phyloP scores from a whole-genome alignment of 2,797 vertebrate species.

The Cryptoblepharus egeriae region DNA sequence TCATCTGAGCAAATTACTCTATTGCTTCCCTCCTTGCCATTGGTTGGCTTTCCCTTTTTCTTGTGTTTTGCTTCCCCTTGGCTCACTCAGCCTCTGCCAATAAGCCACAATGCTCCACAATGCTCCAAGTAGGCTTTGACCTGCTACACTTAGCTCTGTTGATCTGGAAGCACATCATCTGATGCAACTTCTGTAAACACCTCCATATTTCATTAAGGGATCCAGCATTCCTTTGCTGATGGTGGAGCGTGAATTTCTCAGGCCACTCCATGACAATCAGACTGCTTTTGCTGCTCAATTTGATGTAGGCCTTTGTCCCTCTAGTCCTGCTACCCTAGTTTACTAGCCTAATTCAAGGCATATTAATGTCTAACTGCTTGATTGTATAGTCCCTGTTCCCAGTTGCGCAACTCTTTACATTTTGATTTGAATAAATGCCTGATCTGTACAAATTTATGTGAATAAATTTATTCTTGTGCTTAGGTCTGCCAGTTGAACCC shows the following conservation, averaged over 20 bases:
- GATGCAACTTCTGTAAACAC: conserved; percentile 31
- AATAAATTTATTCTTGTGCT: conserved; percentile 7
- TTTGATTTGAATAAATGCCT: too few species aligned
- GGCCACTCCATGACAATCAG: not conserved
- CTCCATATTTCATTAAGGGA: not conserved
- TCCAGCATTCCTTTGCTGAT: conserved; percentile 29
- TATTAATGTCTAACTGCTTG: not conserved
- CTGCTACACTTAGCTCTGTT: not conserved
- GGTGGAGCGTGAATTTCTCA: conserved; percentile 8
- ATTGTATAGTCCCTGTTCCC: conserved; percentile 24
- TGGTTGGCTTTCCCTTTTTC: too few species aligned
- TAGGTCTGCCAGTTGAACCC: not conserved
- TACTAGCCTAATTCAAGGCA: not conserved
- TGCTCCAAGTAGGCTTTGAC: too few species aligned
- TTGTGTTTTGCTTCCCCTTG: not conserved
- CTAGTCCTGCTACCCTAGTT: conserved; percentile 5
- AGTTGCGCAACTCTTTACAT: conserved; percentile 20
- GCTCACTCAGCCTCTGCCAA: not conserved
- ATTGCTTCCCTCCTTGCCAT: not conserved
- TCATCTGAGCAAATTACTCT: not conserved
- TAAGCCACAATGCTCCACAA: not conserved
- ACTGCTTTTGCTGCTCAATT: conserved; percentile 23
- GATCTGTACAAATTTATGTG: not conserved
- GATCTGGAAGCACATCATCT: not conserved
- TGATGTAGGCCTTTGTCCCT: conserved; percentile 12